Conservation (phyloP, 2,113 vertebrate genomes). For the Nyctibius bracteatus region DNA sequence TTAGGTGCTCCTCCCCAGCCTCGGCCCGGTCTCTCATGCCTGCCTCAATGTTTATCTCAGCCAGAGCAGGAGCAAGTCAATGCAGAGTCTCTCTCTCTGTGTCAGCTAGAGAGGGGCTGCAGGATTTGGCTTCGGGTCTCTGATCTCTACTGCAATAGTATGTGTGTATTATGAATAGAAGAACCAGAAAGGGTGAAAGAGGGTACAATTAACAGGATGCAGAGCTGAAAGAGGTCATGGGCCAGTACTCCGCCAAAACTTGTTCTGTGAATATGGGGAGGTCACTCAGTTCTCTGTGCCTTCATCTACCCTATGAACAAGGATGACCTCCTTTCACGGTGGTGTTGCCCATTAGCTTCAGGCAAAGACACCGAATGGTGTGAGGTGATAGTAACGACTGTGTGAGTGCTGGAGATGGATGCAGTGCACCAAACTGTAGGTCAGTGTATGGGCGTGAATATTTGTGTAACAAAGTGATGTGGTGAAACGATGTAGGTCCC, state of each 20-base stretch:
- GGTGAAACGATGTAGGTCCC: neutral
- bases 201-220: neutral
- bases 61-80: neutral
- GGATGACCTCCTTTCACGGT: rapidly evolving
- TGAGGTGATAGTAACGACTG: neutral
- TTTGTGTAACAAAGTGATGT: neutral
- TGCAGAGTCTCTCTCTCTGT: neutral
- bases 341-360: neutral
- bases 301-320: neutral
- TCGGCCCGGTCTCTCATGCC: rapidly evolving
- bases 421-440: neutral
- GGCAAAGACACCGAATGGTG: neutral
- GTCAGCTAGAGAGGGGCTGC: neutral
- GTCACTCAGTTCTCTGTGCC: neutral
- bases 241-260: neutral
- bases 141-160: neutral
- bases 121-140: neutral
- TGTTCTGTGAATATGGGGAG: neutral
- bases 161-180: neutral
- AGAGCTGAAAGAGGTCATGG: neutral
- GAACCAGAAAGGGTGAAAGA: neutral
- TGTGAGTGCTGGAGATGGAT: neutral
- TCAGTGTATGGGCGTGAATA: neutral
- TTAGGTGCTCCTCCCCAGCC: neutral
- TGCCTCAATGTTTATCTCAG: neutral